Percentiles rank a stretch among this genome's conserved stretches.
These are phyloP conservation scores for Limnodromus scolopaceus DNA, from an alignment of 2,797 vertebrate genomes.

Conservation along the genomic window DNA sequence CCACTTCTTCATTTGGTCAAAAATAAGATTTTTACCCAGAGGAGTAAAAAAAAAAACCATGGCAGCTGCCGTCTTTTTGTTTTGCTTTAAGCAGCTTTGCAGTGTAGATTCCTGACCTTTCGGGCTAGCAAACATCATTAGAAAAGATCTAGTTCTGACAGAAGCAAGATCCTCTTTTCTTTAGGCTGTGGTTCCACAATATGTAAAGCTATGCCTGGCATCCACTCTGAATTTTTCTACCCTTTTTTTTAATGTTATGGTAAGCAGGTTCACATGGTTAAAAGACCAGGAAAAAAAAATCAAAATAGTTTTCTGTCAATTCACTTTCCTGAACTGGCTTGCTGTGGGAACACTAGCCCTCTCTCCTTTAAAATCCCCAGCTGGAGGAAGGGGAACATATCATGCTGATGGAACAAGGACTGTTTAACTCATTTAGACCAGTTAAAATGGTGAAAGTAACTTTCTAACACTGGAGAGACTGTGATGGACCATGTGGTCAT, in stretches of 20 bases:
- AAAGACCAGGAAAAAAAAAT: not conserved
- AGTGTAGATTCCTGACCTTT: not conserved
- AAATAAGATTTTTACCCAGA: not conserved
- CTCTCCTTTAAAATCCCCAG: not conserved
- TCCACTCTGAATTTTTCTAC: not conserved
- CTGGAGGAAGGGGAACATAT: not conserved
- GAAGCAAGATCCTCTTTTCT: not conserved
- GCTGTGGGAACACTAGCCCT: not conserved
- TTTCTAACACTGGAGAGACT: not conserved
- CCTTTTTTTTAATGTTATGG: not conserved
- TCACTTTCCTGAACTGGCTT: not conserved
- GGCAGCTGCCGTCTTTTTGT: not conserved
- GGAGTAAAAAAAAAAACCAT: rapidly evolving
- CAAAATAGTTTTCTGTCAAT: not conserved
- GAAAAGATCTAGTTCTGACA: not conserved
- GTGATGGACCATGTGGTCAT: not conserved
- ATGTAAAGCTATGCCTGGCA: not conserved
- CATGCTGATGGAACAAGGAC: not conserved
- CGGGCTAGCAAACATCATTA: not conserved
- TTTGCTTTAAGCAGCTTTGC: not conserved
- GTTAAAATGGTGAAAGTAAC: not conserved
- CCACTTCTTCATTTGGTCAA: not conserved
- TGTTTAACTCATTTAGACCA: not conserved
- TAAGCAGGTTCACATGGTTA: not conserved
- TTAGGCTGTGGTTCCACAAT: not conserved